These are phyloP conservation scores for Drosophila nikananu DNA, from an alignment of 1,140 invertebrate genomes.

Conservation along the genomic window DNA sequence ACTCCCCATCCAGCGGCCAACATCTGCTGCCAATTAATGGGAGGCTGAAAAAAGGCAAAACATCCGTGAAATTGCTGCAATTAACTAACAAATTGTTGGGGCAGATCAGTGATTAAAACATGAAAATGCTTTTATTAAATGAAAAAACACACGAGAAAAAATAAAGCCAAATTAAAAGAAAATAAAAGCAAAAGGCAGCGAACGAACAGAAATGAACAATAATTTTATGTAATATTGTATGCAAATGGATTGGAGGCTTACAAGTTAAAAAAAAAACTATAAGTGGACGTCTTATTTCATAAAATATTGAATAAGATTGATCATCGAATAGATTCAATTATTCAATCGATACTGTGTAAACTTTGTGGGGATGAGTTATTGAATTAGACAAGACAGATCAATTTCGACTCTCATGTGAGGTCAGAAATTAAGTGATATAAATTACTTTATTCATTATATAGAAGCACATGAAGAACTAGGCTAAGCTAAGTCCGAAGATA, in stretches of 20 bases:
- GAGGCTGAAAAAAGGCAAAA: slow-evolving; percentile 30
- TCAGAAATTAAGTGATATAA: slow-evolving; percentile 28
- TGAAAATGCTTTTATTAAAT: slow-evolving; percentile 71
- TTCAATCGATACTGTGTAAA: background rate
- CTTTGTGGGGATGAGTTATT: slow-evolving; percentile 12
- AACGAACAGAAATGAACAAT: slow-evolving; percentile 8
- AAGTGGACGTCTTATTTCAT: background rate
- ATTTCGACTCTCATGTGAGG: slow-evolving; percentile 28
- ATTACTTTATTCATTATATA: slow-evolving; percentile 3
- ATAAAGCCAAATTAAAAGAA: slow-evolving; percentile 27
- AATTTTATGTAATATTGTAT: slow-evolving; percentile 38
- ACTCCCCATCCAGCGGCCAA: slow-evolving; percentile 13
- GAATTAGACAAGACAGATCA: slow-evolving; percentile 13
- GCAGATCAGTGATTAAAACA: slow-evolving; percentile 78
- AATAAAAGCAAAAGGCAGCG: slow-evolving; percentile 26
- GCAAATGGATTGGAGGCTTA: background rate
- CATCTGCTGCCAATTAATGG: slow-evolving; percentile 41
- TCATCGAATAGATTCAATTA: slow-evolving; percentile 1
- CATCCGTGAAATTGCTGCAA: slow-evolving; percentile 66
- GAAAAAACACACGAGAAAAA: slow-evolving; percentile 11
- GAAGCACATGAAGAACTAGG: background rate
- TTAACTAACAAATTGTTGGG: slow-evolving; percentile 78
- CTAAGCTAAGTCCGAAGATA: background rate
- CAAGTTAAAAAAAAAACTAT: background rate
- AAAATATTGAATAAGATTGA: slow-evolving; percentile 4